These are phyloP conservation scores for Aegypius monachus DNA, from an alignment of 2,113 vertebrate species.

Conservation along the genomic window DNA sequence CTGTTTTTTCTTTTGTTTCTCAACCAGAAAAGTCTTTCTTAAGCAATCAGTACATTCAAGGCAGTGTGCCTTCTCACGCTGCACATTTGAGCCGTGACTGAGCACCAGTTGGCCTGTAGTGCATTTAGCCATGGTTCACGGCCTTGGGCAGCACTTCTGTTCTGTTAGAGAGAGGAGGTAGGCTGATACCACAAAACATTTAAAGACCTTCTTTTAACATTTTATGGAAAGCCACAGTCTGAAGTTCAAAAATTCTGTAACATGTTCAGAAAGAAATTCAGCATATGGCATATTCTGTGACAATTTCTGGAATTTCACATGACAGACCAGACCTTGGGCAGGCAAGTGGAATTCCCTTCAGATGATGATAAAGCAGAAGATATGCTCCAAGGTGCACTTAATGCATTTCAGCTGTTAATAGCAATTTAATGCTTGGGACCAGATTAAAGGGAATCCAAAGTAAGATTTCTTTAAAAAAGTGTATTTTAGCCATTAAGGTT, in stretches of 20 bases:
- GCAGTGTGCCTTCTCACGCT: background rate
- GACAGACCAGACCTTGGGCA: background rate
- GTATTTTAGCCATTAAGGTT: background rate
- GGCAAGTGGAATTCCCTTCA: background rate
- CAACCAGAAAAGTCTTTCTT: background rate
- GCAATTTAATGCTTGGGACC: background rate
- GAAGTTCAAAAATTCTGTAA: background rate
- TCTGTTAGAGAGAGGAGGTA: background rate
- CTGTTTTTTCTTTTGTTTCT: background rate
- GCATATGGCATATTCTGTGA: background rate
- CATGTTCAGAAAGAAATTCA: background rate
- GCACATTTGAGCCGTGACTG: background rate
- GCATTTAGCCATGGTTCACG: rapidly evolving
- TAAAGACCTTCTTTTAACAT: background rate
- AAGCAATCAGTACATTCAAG: background rate
- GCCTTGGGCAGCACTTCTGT: background rate
- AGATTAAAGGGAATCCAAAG: background rate
- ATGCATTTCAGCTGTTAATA: background rate
- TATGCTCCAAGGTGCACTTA: background rate
- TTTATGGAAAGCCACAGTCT: background rate
- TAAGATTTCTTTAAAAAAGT: background rate
- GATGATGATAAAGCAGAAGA: background rate
- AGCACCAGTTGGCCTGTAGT: background rate
- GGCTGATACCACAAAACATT: background rate
- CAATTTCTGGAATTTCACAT: background rate